phyloP scores from a whole-genome alignment of 64 coral and sea anemone species.

The Montipora efflorescens region DNA sequence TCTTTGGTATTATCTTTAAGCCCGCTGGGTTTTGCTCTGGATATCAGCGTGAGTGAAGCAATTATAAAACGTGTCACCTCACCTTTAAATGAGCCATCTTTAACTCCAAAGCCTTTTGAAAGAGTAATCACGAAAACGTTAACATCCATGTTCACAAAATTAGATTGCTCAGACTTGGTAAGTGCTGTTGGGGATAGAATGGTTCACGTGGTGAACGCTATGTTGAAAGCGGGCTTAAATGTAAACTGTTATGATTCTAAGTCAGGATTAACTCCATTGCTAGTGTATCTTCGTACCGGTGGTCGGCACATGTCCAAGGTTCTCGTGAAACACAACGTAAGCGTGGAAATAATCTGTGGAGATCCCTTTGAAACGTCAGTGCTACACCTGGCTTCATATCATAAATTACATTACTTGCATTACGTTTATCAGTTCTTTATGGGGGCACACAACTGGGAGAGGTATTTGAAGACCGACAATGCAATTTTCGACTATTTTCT shows the following conservation, averaged over 20 bases:
- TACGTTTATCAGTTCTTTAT: slow-evolving; percentile 62
- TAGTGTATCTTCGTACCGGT: slow-evolving; percentile 52
- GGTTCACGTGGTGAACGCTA: not conserved
- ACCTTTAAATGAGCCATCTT: not conserved
- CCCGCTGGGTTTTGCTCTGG: slow-evolving; percentile 9
- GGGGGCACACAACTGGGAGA: slow-evolving; percentile 49
- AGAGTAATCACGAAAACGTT: slow-evolving; percentile 8
- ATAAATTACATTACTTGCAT: slow-evolving; percentile 87
- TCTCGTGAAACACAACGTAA: slow-evolving; percentile 59
- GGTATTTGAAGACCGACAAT: slow-evolving; percentile 59
- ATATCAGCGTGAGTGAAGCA: not conserved
- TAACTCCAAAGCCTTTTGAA: not conserved
- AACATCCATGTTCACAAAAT: slow-evolving; percentile 4
- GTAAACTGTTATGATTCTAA: slow-evolving; percentile 36
- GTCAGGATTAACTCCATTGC: slow-evolving; percentile 42
- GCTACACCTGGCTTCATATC: slow-evolving; percentile 72
- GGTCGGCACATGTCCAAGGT: slow-evolving; percentile 88
- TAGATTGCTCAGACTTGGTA: not conserved
- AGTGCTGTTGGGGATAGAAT: not conserved
- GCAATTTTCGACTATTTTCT: slow-evolving; percentile 86
- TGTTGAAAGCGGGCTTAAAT: slow-evolving; percentile 11
- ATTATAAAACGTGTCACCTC: not conserved
- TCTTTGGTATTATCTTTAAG: not conserved
- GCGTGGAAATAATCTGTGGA: slow-evolving; percentile 47
- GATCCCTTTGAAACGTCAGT: slow-evolving; percentile 55